Conservation (phyloP, 2,888 invertebrate genomes). For the Stictocephala bisonia region DNA sequence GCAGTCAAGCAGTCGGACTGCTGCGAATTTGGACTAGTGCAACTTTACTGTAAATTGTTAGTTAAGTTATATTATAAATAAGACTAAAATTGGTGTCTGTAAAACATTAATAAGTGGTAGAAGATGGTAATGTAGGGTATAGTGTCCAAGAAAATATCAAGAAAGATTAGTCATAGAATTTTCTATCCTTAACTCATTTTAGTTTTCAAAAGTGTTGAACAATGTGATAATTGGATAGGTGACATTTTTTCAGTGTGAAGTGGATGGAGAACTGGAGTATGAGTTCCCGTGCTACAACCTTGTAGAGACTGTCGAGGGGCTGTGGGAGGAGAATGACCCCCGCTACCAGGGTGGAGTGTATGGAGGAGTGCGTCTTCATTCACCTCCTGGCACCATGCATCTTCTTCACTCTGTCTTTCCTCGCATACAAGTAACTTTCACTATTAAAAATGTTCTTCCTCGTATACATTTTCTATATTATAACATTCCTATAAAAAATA, state of each 20-base stretch:
- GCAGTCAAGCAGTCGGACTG: too few species aligned
- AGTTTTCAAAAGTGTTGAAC: too few species aligned
- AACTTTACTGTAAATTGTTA: too few species aligned
- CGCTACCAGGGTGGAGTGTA: slow-evolving; percentile 68
- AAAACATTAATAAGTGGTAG: too few species aligned
- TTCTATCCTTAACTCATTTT: too few species aligned
- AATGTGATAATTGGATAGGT: too few species aligned
- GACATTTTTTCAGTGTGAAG: slow-evolving; percentile 69
- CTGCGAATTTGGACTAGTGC: too few species aligned
- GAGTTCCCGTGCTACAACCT: slow-evolving; percentile 80
- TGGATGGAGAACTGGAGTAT: slow-evolving; percentile 77
- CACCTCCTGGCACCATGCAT: slow-evolving; percentile 70
- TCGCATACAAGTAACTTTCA: slow-evolving; percentile 69
- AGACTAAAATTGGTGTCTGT: too few species aligned
- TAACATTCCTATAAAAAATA: background rate
- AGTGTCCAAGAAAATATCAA: too few species aligned
- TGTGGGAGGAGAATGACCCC: slow-evolving; percentile 73
- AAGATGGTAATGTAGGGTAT: too few species aligned
- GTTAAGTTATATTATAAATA: too few species aligned
- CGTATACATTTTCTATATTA: background rate
- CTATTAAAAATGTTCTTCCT: background rate
- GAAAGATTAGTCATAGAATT: too few species aligned
- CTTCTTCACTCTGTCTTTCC: slow-evolving; percentile 76
- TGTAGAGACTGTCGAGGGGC: slow-evolving; percentile 73
- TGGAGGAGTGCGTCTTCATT: slow-evolving; percentile 72